Evolutionary conservation across 2,888 invertebrate genomes (phyloP).

Genomic region (Tachina fera): DNA sequence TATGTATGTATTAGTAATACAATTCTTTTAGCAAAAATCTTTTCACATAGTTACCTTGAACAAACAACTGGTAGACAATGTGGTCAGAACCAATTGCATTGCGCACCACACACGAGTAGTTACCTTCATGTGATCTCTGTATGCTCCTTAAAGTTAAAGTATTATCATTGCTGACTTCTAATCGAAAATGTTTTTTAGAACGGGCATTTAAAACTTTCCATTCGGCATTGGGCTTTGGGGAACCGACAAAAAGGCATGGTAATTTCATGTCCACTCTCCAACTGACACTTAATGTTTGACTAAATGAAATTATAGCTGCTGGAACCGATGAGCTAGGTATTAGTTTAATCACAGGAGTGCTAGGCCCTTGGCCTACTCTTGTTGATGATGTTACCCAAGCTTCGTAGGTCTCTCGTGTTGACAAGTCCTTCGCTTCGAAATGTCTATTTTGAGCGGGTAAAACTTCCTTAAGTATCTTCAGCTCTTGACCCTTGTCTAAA

Average conservation of each 20-base stretch:
- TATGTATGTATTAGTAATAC: not conserved
- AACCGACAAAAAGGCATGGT: conserved; percentile 84
- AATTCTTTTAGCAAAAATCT: not conserved
- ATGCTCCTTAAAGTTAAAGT: conserved; percentile 84
- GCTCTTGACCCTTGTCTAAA: conserved; percentile 84
- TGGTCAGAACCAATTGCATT: conserved; percentile 84
- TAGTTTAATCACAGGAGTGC: conserved; percentile 84
- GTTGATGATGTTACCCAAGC: conserved; percentile 87
- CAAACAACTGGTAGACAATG: conserved; percentile 84
- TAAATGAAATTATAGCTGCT: conserved; percentile 85
- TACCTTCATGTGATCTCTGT: conserved; percentile 84
- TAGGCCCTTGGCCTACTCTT: conserved; percentile 85
- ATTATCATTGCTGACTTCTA: conserved; percentile 84
- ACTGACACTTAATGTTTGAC: conserved; percentile 84
- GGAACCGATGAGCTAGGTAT: conserved; percentile 83
- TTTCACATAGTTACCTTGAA: conserved; percentile 83
- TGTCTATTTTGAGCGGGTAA: conserved; percentile 83
- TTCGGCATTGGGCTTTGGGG: conserved; percentile 83
- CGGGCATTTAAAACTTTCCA: conserved; percentile 84
- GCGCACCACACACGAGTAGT: conserved; percentile 84
- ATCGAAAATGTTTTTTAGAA: conserved; percentile 78
- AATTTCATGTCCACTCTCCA: conserved; percentile 85
- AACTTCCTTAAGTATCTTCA: conserved; percentile 83
- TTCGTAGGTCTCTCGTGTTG: conserved; percentile 85
- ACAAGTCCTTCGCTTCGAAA: conserved; percentile 84